phyloP scores from a whole-genome alignment of 2,888 invertebrate genomes.

The Plagodis dolabraria region DNA sequence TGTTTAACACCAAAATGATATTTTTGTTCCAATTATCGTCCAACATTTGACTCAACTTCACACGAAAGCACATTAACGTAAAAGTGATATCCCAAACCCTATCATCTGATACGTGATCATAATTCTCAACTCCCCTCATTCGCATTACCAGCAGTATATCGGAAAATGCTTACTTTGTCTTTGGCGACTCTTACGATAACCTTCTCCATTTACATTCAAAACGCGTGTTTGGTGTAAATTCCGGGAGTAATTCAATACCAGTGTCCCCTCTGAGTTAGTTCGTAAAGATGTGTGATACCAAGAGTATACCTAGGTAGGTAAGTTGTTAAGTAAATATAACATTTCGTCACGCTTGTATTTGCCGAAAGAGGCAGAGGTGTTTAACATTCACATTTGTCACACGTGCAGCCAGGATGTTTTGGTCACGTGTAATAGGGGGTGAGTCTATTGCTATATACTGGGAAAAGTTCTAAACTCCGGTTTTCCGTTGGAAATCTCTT shows the following conservation, averaged over 20 bases:
- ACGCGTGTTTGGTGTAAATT: conserved; percentile 54
- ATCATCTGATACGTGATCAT: conserved; percentile 47
- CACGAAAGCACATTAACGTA: conserved; percentile 27
- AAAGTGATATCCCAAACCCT: conserved; percentile 46
- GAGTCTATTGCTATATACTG: too few species aligned
- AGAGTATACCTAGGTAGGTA: not conserved
- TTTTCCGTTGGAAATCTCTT: too few species aligned
- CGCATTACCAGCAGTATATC: conserved; percentile 49
- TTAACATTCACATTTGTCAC: too few species aligned
- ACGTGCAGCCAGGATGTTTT: too few species aligned
- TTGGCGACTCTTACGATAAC: conserved; percentile 52
- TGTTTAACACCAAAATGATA: too few species aligned
- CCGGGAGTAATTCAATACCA: conserved; percentile 39
- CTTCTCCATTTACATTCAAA: conserved; percentile 54
- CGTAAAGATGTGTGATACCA: conserved; percentile 4
- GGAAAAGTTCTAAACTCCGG: too few species aligned
- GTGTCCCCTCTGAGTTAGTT: conserved; percentile 29
- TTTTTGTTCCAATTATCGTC: too few species aligned
- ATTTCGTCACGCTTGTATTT: too few species aligned
- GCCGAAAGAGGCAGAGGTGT: too few species aligned
- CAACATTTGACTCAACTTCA: not conserved
- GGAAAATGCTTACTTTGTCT: conserved; percentile 60
- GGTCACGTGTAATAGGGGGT: too few species aligned
- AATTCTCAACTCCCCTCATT: conserved; percentile 42
- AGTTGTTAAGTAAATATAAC: too few species aligned